Base-by-base conservation (phyloP, 2,888 invertebrate species). In the Parasteatoda lunata region DNA sequence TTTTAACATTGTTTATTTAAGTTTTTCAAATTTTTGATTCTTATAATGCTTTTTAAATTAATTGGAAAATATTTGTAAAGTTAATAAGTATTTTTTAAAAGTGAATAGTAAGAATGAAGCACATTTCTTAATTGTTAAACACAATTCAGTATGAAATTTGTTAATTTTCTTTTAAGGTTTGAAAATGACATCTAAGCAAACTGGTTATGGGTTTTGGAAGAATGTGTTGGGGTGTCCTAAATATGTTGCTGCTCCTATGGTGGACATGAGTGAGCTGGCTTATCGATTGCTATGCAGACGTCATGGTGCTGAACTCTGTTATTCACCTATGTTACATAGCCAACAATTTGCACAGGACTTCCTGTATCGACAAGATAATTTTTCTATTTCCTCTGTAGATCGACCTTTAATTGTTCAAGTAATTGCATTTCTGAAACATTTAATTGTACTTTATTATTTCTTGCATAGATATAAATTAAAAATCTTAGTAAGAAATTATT, bases 181-280 rank as follows among this genome's bases (percentile, higher is more conserved):
- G 64, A 64, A 64, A 52, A 89, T 89, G 89, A 51, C 71, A 15
- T 13, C n/a, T 3, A 87, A 86, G 69, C n/a, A 69, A 54, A 71
- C 68, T 59, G 83, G 85, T 13, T 86, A 83, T 71, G 92, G 93
- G 83, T 93, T 94, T 91, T 94, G 94, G 94, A 91, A 91, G 81
- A 92, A 93, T 69, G 91, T 92, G 11, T 90, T 95, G 70, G 94
- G 94, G 47, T 92, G 93, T 59, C 95, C 96, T n/a, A 93, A 93
- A 83, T 94, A 94, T 92, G 94, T 96, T 89, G 95, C 97, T 5
- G 98, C 98, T 4, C 98, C 98, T 3, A 99, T 99, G 98, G 98
- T 99, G 7, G 98, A 99, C 92, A 97, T 97, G 77, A 98, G 98
- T 92, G 98, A 99, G 92, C 93, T 98, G 88, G 95, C 98, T 3